phyloP scores from a whole-genome alignment of 1,140 invertebrate species.

The Drosophila watanabei region DNA sequence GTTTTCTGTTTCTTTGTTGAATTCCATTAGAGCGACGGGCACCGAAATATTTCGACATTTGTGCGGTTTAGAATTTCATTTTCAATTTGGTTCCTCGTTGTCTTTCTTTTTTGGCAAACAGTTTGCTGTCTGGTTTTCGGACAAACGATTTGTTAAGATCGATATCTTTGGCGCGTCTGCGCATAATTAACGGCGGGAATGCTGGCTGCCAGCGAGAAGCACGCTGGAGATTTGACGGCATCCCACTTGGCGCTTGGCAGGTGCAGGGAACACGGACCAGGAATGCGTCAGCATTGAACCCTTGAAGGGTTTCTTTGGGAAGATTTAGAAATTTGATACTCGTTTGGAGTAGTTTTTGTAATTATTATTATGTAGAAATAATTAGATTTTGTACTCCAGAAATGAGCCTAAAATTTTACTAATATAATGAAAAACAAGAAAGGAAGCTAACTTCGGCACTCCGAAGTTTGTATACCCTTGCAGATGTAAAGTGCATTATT shows the following conservation, averaged over 20 bases:
- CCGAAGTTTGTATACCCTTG: too few relatives aligned
- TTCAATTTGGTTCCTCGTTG: constrained; percentile 58
- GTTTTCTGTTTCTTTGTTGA: constrained; percentile 61
- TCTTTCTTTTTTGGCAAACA: constrained; percentile 31
- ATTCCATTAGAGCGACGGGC: constrained; percentile 68
- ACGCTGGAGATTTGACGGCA: constrained; percentile 53
- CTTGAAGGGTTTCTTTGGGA: neutral
- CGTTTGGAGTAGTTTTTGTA: neutral
- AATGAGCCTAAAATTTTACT: neutral
- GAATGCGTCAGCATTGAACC: neutral
- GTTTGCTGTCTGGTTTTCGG: constrained; percentile 55
- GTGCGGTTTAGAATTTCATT: constrained; percentile 82
- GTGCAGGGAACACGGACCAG: constrained; percentile 53
- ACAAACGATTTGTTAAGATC: constrained; percentile 83
- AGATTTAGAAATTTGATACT: neutral
- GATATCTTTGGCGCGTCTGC: constrained; percentile 79
- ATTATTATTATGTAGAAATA: neutral
- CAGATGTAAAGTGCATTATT: too few relatives aligned
- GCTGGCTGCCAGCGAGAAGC: constrained; percentile 23
- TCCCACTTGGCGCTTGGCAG: constrained; percentile 60
- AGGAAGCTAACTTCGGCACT: too few relatives aligned
- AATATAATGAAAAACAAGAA: neutral
- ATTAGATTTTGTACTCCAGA: neutral
- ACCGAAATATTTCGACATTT: constrained; percentile 78
- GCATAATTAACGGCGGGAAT: constrained; percentile 67